Base-by-base conservation (phyloP, 2,797 vertebrate genomes). In the Selene dorsalis region DNA sequence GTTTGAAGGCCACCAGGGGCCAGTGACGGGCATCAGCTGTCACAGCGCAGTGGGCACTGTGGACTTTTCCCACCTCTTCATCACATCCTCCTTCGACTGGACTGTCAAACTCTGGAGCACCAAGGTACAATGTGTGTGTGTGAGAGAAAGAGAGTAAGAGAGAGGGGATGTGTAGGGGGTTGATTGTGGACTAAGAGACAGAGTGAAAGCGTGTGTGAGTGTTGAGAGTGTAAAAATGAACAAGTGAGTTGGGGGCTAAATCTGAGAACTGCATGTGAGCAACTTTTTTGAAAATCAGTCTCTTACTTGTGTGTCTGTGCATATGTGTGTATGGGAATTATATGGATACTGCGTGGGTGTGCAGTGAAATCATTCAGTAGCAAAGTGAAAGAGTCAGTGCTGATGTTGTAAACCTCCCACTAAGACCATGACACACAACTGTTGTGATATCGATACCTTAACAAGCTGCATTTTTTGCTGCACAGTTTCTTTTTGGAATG, bases 21-120 rank as follows among this genome's bases (percentile, higher is more conserved):
- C 98, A 0, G 96, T 99, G 77, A 99, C 97, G 0, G 98, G 97
- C 88, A 96, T 99, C 93, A 98, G 97, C 68, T 99, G 98, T 87
- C 98, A 99, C 92, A 95, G 96, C 88, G 98, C 97, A 0, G 96
- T 98, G 86, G 97, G 98, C 43, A 94, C 96, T 0, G 94, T 99
- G 0, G 98, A 99, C 91, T 99, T 99, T 79, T 98, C 98, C 58
- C 98, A 99, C 91, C 96, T 99, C 64, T 99, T 99, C 86, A 95
- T 98, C 88, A 97, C 98, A 1, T 99, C 98, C 1, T 99, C 98
- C 3, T 99, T 99, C 75, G 98, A 99, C 94, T 99, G 98, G 98
- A 99, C 98, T 20, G 95, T 99, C 89, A 99, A 99, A 88, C 91
- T 99, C 73, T 99, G 97, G 97, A 99, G 96, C 87, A 99, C 98